phyloP scores from a whole-genome alignment of 2,797 vertebrate species.

The Anisognathus igniventris region DNA sequence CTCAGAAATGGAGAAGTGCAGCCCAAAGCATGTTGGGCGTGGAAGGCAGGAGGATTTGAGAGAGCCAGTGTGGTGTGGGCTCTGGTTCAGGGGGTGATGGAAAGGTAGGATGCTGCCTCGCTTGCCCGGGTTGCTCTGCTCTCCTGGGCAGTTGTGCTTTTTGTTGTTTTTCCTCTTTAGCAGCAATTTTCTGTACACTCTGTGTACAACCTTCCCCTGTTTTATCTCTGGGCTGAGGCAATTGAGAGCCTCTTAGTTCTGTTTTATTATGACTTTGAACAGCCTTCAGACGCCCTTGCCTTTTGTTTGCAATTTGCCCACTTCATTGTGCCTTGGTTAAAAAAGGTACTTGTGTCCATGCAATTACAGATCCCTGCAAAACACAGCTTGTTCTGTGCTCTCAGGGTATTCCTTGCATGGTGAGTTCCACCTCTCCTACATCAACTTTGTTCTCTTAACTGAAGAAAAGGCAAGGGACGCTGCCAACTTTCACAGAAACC shows the following conservation, averaged over 20 bases:
- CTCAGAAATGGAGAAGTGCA: not conserved
- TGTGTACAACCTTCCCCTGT: accelerated
- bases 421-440: not conserved
- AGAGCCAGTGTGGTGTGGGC: not conserved
- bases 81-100: accelerated
- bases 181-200: not conserved
- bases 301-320: not conserved
- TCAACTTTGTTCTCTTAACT: not conserved
- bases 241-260: not conserved
- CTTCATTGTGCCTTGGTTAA: not conserved
- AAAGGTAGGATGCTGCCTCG: not conserved
- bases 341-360: not conserved
- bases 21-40: not conserved
- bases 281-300: not conserved
- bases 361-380: not conserved
- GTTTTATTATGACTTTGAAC: not conserved
- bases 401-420: not conserved
- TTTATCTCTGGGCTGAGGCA: not conserved
- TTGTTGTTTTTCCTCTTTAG: not conserved
- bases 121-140: accelerated
- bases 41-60: not conserved
- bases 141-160: accelerated
- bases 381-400: not conserved
- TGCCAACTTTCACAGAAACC: constrained; percentile 3
- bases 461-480: not conserved